Conservation (phyloP, 2,797 vertebrate genomes). For the Thalassophryne amazonica region DNA sequence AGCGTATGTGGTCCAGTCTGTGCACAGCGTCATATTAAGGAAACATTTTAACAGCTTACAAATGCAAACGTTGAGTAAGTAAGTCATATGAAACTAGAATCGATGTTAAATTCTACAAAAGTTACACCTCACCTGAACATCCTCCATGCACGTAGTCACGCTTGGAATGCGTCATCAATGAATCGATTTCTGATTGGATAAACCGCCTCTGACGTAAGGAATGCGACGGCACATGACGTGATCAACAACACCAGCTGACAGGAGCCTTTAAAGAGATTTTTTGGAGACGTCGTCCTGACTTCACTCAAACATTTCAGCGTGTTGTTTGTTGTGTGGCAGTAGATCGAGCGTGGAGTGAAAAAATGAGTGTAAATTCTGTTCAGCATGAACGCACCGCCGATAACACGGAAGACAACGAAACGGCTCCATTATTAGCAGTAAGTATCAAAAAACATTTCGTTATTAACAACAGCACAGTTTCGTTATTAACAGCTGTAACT, state of each 20-base stretch:
- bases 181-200: constrained; percentile 28
- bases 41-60: too few relatives aligned
- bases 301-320: background rate
- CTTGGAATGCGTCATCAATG: constrained; percentile 47
- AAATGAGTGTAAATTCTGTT: too few relatives aligned
- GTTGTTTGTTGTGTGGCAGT: too few relatives aligned
- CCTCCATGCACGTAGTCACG: constrained; percentile 28
- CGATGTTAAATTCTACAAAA: too few relatives aligned
- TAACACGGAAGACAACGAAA: constrained; percentile 22
- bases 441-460: constrained; percentile 56
- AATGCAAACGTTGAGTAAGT: too few relatives aligned
- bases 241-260: constrained; percentile 29
- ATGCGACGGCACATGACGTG: constrained; percentile 48
- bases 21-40: too few relatives aligned
- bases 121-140: constrained; percentile 71
- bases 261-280: background rate
- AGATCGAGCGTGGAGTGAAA: too few relatives aligned
- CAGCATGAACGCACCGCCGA: background rate
- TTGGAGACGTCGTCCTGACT: background rate
- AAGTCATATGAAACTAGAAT: too few relatives aligned
- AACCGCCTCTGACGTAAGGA: accelerated
- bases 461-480: too few relatives aligned
- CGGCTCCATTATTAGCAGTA: constrained; percentile 63
- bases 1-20: too few relatives aligned
- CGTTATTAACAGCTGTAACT: too few relatives aligned